Percentiles rank a stretch among this genome's conserved stretches.
Evolutionary conservation across 2,113 vertebrate species (phyloP).

Genomic region (Saimiri boliviensis): DNA sequence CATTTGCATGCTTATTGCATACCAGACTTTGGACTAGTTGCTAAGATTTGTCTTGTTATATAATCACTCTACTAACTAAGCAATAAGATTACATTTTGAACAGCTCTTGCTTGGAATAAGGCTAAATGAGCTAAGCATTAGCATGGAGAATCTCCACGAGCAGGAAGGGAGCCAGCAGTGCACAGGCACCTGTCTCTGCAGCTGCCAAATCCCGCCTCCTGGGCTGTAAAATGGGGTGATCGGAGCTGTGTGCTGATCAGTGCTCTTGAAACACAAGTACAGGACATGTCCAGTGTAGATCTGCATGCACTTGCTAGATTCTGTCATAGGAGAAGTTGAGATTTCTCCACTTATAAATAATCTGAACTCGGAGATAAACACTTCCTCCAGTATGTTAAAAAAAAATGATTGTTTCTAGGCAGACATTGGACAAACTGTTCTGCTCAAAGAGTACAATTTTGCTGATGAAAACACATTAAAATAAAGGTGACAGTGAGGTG

Average conservation of each 20-base stretch:
- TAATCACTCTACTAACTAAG: not conserved
- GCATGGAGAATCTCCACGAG: not conserved
- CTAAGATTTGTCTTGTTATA: not conserved
- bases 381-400: not conserved
- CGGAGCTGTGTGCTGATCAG: not conserved
- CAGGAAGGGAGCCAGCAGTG: not conserved
- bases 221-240: not conserved
- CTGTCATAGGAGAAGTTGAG: not conserved
- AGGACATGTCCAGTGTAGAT: accelerated
- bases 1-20: not conserved
- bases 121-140: not conserved
- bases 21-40: not conserved
- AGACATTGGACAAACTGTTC: not conserved
- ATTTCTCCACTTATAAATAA: not conserved
- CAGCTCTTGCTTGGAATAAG: not conserved
- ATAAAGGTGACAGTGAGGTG: not conserved
- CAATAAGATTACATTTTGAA: not conserved
- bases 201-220: not conserved
- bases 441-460: not conserved
- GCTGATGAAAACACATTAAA: not conserved
- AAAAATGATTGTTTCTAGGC: not conserved
- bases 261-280: not conserved
- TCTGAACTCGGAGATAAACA: not conserved
- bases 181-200: too few relatives aligned
- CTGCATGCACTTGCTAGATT: not conserved